Percentiles rank a stretch among this genome's conserved stretches.
Conservation (phyloP, 1,140 invertebrate species). For the Eupristina koningsbergeri region DNA sequence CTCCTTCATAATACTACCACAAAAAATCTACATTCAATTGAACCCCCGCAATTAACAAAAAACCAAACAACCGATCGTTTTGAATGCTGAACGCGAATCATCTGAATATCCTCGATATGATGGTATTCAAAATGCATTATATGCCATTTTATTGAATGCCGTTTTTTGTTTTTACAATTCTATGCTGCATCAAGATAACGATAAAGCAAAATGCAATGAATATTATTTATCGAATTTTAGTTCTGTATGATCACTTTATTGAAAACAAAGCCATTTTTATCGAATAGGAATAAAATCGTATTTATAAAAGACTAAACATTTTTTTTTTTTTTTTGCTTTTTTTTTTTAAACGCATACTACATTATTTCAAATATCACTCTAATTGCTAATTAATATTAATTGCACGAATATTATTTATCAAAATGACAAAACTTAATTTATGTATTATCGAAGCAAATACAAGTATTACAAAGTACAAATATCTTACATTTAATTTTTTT, state of each 20-base stretch:
- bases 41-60: background rate
- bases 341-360: background rate
- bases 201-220: background rate
- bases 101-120: background rate
- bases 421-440: background rate
- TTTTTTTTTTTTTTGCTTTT: no score
- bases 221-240: background rate
- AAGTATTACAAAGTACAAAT: no score
- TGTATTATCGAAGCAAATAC: background rate
- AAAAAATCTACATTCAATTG: background rate
- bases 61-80: slow-evolving; percentile 11
- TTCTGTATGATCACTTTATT: background rate
- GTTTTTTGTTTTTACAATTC: background rate
- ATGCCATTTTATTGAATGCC: background rate
- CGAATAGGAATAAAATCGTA: background rate
- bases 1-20: background rate
- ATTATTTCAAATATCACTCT: background rate
- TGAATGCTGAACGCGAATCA: background rate
- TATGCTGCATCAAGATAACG: background rate
- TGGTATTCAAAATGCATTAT: background rate
- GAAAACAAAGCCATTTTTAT: background rate
- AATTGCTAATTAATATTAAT: background rate
- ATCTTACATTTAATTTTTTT: no score
- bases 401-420: background rate
- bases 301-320: background rate